Conservation (phyloP, 2,113 vertebrate genomes). For the Alaudala cheleensis region DNA sequence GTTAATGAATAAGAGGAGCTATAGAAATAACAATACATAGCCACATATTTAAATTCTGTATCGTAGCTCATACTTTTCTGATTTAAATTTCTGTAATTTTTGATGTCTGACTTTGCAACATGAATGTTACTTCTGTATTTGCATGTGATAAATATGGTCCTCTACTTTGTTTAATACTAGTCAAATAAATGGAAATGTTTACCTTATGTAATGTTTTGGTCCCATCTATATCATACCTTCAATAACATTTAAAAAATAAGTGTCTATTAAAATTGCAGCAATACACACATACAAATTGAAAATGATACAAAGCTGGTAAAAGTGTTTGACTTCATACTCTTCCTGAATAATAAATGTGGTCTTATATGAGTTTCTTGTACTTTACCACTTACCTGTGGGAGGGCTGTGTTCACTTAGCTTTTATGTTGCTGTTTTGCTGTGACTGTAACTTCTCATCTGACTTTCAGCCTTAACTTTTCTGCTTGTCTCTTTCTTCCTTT, state of each 20-base stretch:
- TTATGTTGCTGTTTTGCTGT: not conserved
- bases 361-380: not conserved
- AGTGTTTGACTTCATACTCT: not conserved
- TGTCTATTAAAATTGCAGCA: not conserved
- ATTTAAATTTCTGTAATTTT: not conserved
- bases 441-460: not conserved
- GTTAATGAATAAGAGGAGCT: not conserved
- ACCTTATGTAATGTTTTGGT: not conserved
- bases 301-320: not conserved
- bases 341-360: not conserved
- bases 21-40: not conserved
- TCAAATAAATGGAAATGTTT: not conserved
- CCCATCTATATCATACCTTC: not conserved
- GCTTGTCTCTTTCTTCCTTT: not conserved
- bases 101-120: not conserved
- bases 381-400: not conserved
- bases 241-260: not conserved
- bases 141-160: not conserved
- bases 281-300: not conserved
- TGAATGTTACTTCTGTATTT: not conserved
- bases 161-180: not conserved
- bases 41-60: not conserved
- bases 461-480: not conserved
- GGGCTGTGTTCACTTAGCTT: not conserved
- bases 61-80: not conserved